Conservation (phyloP, 2,797 vertebrate species). For the Labeo calbasu region DNA sequence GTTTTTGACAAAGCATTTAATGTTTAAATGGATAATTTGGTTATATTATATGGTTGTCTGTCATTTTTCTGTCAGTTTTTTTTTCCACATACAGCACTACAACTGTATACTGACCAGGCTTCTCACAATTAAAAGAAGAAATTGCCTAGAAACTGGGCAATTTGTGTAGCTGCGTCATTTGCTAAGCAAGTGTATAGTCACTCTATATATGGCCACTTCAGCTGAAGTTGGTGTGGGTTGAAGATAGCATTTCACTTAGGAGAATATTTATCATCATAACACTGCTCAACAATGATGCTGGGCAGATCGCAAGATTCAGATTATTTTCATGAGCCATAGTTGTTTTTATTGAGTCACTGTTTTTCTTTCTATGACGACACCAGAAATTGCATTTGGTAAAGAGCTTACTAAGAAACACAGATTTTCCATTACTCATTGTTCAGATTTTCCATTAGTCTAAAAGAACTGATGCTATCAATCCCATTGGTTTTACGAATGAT, state of each 20-base stretch:
- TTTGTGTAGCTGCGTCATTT: background rate
- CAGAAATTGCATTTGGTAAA: background rate
- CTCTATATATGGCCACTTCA: background rate
- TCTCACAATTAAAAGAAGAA: background rate
- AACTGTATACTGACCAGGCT: background rate
- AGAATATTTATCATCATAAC: background rate
- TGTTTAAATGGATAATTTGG: background rate
- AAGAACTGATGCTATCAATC: background rate
- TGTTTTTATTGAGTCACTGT: background rate
- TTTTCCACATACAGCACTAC: background rate
- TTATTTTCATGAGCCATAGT: background rate
- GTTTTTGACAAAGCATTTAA: background rate
- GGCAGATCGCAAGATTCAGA: background rate
- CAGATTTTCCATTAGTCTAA: constrained; percentile 6
- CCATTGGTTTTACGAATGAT: background rate
- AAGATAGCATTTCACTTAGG: background rate
- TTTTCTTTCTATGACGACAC: background rate
- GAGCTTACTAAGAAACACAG: background rate
- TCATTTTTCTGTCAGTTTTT: background rate
- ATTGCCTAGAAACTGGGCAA: background rate
- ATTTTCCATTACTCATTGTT: background rate
- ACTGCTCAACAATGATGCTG: background rate
- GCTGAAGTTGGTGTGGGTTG: background rate
- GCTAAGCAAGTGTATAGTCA: too few relatives aligned
- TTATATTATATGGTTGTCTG: background rate